Evolutionary conservation across 2,797 vertebrate genomes (phyloP).

Genomic region (Taenioides sp.): DNA sequence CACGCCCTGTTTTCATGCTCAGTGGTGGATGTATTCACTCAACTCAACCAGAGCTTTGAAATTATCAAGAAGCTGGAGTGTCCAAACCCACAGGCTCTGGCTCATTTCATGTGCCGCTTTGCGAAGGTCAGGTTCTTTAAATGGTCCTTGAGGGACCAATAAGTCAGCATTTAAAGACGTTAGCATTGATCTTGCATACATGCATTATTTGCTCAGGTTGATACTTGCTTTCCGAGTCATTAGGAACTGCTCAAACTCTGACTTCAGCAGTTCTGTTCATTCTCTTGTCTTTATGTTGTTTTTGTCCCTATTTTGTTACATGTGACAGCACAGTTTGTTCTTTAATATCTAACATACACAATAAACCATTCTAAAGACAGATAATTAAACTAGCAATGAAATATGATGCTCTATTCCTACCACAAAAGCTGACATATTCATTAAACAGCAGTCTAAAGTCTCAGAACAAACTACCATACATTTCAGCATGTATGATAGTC

Average conservation of each 20-base stretch:
- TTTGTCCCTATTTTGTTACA: conserved; percentile 30
- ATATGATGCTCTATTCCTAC: background rate
- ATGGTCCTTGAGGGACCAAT: conserved; percentile 19
- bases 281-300: conserved; percentile 9
- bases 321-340: background rate
- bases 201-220: conserved; percentile 18
- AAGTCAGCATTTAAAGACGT: conserved; percentile 37
- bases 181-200: conserved; percentile 36
- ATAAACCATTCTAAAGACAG: background rate
- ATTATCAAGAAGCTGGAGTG: conserved; percentile 98
- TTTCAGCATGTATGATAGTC: background rate
- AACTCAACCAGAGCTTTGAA: conserved; percentile 98
- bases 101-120: conserved; percentile 98
- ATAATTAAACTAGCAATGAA: background rate
- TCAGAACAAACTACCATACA: background rate
- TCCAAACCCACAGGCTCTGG: conserved; percentile 95
- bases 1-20: conserved; percentile 98
- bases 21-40: conserved; percentile 97
- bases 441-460: background rate
- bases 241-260: conserved; percentile 18
- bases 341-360: background rate
- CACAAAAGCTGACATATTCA: background rate
- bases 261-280: background rate
- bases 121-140: conserved; percentile 85
- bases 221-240: conserved; percentile 15